A percentile compares a stretch with the other conserved stretches of the same genome.
Conservation (phyloP, 2,797 vertebrate species). For the Spheniscus humboldti region DNA sequence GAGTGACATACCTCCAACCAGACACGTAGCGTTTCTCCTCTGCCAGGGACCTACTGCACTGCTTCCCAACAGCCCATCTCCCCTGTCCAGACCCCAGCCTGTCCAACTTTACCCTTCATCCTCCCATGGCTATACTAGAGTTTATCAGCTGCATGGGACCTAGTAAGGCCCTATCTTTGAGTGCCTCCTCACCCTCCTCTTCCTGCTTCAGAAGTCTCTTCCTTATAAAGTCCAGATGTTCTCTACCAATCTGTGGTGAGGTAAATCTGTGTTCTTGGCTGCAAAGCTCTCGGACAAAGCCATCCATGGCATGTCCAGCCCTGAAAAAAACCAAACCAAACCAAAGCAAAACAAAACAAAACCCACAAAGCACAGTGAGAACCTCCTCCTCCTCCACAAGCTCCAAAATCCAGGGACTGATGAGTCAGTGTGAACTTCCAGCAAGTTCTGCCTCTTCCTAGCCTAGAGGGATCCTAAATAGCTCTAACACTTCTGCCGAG, state of each 20-base stretch:
- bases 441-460: constrained; percentile 47
- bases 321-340: not conserved
- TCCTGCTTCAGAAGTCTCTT: not conserved
- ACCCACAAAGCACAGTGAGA: constrained; percentile 15
- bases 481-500: not conserved
- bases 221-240: not conserved
- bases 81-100: rapidly evolving
- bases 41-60: not conserved
- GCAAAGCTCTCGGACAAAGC: not conserved
- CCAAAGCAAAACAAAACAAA: not conserved
- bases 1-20: not conserved
- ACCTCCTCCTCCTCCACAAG: not conserved
- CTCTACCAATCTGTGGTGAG: not conserved
- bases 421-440: constrained; percentile 29
- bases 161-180: not conserved
- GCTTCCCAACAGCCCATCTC: not conserved
- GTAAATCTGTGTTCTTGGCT: not conserved
- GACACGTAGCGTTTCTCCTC: not conserved
- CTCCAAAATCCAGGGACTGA: not conserved
- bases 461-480: not conserved
- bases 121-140: not conserved
- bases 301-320: not conserved
- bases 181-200: not conserved
- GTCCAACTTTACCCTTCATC: not conserved
- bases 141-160: not conserved